Base-by-base conservation (phyloP, 2,888 invertebrate genomes). In the Globia sparganii region DNA sequence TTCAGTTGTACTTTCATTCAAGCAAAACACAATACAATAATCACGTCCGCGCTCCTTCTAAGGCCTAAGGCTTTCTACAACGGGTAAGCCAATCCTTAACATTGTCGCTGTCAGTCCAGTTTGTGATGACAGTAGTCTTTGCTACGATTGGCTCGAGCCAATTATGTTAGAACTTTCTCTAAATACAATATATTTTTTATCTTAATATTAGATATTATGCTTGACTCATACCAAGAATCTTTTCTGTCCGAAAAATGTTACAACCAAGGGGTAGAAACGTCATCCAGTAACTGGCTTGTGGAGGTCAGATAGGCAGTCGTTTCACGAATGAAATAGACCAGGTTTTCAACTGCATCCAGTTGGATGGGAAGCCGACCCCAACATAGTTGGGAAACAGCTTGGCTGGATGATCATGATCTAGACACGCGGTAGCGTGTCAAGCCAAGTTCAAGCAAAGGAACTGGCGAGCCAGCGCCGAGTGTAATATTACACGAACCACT, bases 141-240 rank as follows among this genome's bases (percentile, higher is more conserved):
- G 31, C 53, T 68, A 28, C 15, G 40, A 73, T 73, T 73, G 70
- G 25, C 67, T 31, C 49, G 58, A 69, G 25, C 72, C 75, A 80
- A 62, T 70, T 80, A 8, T 15, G 21, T 31, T n/a, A 0, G 0
- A 11, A 77, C 80, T 77, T 77, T 77, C 77, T 56, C 77, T 46
- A 6, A 43, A n/a, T 31, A 28, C 4, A 40, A 9, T 68, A 11
- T 18, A n/a, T 68, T 58, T 34, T 43, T 21, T 13, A n/a, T 56
- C 31, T n/a, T 40, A 31, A n/a, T n/a, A 25, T 8, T 31, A 53
- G 0, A 4, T 25, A 31, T 71, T 31, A 21, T 46, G n/a, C 5
- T n/a, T 9, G 15, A 8, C n/a, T 68, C n/a, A 34, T 46, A 21
- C 8, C 1, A 2, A 31, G 2, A n/a, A 25, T 21, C 8, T 5